These are phyloP conservation scores for Agrypnia vestita DNA, from an alignment of 1,140 invertebrate genomes.

Conservation along the genomic window DNA sequence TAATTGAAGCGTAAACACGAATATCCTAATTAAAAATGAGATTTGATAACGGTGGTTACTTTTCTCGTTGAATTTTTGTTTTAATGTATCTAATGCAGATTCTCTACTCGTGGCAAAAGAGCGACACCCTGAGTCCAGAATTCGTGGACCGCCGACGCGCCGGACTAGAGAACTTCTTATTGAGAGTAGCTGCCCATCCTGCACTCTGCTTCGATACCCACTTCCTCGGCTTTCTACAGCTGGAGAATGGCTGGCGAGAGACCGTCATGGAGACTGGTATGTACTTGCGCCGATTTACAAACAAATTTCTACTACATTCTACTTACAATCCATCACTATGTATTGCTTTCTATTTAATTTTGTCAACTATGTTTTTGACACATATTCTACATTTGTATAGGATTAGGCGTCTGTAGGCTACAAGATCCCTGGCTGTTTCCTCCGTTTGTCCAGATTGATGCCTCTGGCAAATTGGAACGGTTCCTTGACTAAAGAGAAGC, in stretches of 20 bases:
- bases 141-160: conserved; percentile 87
- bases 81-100: conserved; percentile 63
- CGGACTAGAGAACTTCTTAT: conserved; percentile 87
- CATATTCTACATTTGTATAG: too few relatives aligned
- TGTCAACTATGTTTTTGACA: too few relatives aligned
- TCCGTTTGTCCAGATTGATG: too few relatives aligned
- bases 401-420: too few relatives aligned
- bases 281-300: neutral
- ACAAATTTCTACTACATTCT: too few relatives aligned
- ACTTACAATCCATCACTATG: too few relatives aligned
- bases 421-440: too few relatives aligned
- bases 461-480: too few relatives aligned
- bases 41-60: neutral
- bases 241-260: conserved; percentile 85
- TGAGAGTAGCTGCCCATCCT: conserved; percentile 84
- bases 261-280: conserved; percentile 82
- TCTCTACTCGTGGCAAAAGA: conserved; percentile 87
- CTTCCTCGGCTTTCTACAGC: conserved; percentile 83
- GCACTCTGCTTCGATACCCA: conserved; percentile 83
- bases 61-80: neutral
- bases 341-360: too few relatives aligned
- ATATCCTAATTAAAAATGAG: too few relatives aligned
- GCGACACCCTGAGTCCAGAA: conserved; percentile 89
- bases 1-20: too few relatives aligned
- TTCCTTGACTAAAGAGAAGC: too few relatives aligned